Conservation (phyloP, 2,888 invertebrate genomes). For the Polyommatus iphigenia region DNA sequence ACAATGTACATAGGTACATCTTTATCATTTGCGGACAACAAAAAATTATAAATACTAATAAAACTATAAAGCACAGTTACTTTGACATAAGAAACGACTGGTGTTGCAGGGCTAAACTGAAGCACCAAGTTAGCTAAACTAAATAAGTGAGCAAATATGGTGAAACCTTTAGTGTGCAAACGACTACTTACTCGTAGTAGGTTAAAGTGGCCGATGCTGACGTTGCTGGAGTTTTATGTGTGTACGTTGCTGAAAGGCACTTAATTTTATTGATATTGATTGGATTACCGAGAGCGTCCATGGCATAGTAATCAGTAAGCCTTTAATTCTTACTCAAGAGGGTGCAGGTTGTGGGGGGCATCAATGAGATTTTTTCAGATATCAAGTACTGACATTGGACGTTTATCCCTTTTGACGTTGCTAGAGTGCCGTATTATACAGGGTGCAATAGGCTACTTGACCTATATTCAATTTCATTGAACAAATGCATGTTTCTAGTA, state of each 20-base stretch:
- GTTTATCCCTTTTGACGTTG: background rate
- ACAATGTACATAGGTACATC: too few relatives aligned
- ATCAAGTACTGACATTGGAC: too few relatives aligned
- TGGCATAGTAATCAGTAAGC: too few relatives aligned
- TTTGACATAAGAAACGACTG: background rate
- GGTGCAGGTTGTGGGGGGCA: too few relatives aligned
- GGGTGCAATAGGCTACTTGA: too few relatives aligned
- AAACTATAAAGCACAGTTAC: background rate
- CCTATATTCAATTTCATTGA: too few relatives aligned
- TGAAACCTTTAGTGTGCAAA: background rate
- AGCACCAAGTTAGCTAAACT: background rate
- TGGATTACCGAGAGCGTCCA: background rate
- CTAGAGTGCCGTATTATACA: background rate
- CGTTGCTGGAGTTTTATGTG: background rate
- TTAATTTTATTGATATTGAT: slow-evolving; percentile 29
- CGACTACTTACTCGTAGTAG: slow-evolving; percentile 6
- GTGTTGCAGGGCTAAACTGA: background rate
- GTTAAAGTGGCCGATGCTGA: slow-evolving; percentile 9
- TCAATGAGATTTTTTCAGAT: too few relatives aligned
- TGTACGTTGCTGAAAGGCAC: background rate
- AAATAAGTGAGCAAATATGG: background rate
- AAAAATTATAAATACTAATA: too few relatives aligned
- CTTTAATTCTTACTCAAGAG: too few relatives aligned
- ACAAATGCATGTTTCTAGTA: too few relatives aligned
- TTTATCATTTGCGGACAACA: background rate